Base-by-base conservation (phyloP, 2,888 invertebrate species). In the Apotomis betuletana region DNA sequence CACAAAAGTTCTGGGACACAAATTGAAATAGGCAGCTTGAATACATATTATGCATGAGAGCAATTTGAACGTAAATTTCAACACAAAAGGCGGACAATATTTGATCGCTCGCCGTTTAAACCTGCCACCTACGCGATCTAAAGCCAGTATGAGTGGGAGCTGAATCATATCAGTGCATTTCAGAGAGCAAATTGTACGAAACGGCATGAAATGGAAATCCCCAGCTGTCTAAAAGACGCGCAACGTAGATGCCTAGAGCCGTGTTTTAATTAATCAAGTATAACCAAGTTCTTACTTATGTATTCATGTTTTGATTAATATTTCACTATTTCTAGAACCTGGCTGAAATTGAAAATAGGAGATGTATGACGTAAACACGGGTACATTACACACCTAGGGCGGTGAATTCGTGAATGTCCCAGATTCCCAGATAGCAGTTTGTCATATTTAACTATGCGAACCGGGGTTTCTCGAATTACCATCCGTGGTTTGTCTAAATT, bases 91-190 rank as follows among this genome's bases (percentile, higher is more conserved):
- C 41, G 52, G 38, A 63, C 52, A 46, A 44, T 55, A 12, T 64
- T 15, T 55, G 27, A 64, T 64, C 12, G n/a, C 55, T 10, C 15
- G n/a, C 55, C 64, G 44, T 55, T 64, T 64, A 55, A 61, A 41
- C 63, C 54, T 3, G 54, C 38, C 63, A 64, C 27, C 44, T 55
- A 64, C 64, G 27, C 52, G 49, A 38, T 63, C n/a, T 63, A 52
- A 63, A 63, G 13, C 13, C 10, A 12, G 55, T 54, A 55, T 44
- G 63, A 54, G 64, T 55, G 64, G 51, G 44, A 55, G 15, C 44
- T 6, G 15, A 44, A 41, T 38, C 55, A 44, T 38, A 64, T 44
- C 63, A 44, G 44, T 55, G 44, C 64, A 64, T 65, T 65, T 55
- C 64, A 46, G 44, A 54, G 12, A 44, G 41, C 55, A 46, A 64